Conservation (phyloP, 2,888 invertebrate species). For the Heliconius cydno region DNA sequence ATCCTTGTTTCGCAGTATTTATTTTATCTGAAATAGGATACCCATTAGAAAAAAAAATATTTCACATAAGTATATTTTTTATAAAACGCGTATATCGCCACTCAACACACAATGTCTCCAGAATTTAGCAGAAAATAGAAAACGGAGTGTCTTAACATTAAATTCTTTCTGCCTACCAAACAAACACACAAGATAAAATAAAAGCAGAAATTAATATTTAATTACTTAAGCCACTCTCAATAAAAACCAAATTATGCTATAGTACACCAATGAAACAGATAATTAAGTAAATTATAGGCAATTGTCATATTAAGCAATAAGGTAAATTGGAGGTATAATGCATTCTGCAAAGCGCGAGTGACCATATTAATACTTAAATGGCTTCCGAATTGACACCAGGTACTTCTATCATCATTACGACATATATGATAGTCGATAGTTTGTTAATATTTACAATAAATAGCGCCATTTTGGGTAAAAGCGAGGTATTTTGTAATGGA, state of each 20-base stretch:
- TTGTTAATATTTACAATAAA: constrained; percentile 12
- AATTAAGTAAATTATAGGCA: constrained; percentile 25
- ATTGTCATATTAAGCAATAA: constrained; percentile 29
- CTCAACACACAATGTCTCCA: too few species aligned
- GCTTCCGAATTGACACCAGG: constrained; percentile 13
- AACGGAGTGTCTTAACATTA: too few species aligned
- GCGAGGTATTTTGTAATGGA: not conserved
- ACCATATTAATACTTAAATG: constrained; percentile 26
- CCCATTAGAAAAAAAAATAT: too few species aligned
- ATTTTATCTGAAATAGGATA: too few species aligned
- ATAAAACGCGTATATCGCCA: too few species aligned
- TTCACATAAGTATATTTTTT: too few species aligned
- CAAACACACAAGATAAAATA: not conserved
- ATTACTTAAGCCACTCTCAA: not conserved
- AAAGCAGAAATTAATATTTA: not conserved
- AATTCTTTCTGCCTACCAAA: too few species aligned
- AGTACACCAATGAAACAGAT: constrained; percentile 14
- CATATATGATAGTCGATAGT: not conserved
- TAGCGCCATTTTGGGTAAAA: constrained; percentile 6
- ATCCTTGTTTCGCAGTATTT: not conserved
- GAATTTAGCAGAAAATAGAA: too few species aligned
- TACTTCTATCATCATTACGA: constrained; percentile 16
- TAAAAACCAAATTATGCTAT: not conserved
- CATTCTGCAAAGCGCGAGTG: constrained; percentile 1
- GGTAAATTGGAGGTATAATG: constrained; percentile 23